phyloP scores from a whole-genome alignment of 2,888 invertebrate species.

The Dendrolimus houi region DNA sequence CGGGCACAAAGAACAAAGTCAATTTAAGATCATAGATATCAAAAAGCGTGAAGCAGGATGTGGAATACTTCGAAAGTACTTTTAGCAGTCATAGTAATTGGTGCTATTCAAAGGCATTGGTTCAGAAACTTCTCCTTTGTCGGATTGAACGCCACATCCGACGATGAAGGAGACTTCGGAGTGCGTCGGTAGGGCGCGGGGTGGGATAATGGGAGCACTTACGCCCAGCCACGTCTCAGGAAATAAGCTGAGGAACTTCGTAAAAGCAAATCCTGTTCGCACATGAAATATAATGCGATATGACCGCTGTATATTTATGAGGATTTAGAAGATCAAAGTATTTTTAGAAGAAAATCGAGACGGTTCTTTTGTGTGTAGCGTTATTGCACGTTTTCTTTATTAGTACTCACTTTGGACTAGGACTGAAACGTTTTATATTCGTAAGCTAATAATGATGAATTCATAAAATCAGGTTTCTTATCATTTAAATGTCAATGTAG shows the following conservation, averaged over 20 bases:
- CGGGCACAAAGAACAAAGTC: constrained; percentile 2
- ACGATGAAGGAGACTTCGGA: constrained; percentile 2
- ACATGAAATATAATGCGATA: constrained; percentile 70
- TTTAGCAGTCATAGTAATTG: constrained; percentile 37
- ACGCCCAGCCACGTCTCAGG: constrained; percentile 64
- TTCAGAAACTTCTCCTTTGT: constrained; percentile 65
- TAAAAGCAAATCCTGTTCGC: constrained; percentile 72
- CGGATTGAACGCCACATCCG: constrained; percentile 45
- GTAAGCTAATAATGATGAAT: background rate
- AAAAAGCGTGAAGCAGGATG: constrained; percentile 1
- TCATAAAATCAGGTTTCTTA: constrained; percentile 2
- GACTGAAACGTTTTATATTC: no score
- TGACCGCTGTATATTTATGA: constrained; percentile 71
- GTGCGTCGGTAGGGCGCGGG: constrained; percentile 17
- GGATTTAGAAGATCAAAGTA: constrained; percentile 58
- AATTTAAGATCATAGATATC: constrained; percentile 2
- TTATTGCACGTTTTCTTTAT: no score
- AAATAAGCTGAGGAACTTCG: constrained; percentile 75
- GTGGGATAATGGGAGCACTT: constrained; percentile 68
- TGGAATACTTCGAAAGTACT: constrained; percentile 18
- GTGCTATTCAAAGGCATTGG: constrained; percentile 48
- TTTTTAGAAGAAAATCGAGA: constrained; percentile 27
- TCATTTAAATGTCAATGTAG: no score
- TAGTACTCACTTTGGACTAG: no score
- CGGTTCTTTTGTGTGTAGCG: constrained; percentile 26